Evolutionary conservation across 2,888 invertebrate species (phyloP), one percentile per base, ranked within the genome.

Genomic region (Epinotia brunnichana): DNA sequence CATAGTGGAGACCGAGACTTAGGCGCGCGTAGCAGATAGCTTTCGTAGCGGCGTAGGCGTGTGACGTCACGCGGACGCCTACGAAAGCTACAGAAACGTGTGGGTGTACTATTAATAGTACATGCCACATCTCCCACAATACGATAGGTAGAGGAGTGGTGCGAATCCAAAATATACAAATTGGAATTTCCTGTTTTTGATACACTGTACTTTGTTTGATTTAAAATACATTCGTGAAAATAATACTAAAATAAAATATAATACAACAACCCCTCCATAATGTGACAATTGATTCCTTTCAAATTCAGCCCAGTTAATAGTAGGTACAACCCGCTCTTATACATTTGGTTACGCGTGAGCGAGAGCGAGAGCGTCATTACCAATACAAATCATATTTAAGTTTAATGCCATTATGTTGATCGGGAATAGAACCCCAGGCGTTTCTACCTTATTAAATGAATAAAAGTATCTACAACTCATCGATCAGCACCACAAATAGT

Each of bases 41-140:
- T 76, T 76, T 76, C 82, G 85, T 85, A 86, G 86, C 73, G 63
- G 63, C 72, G 72, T 71, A 69, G 84, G 85, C 81, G 56, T 19
- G 74, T 86, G 85, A 87, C 86, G 86, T 86, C 84, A 85, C 79
- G 78, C 70, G 66, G 73, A 74, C 81, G 78, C 79, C 83, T 84
- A 84, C 82, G 80, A 75, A 29, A 69, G 78, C 83, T 83, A 84
- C 83, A 79, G 70, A 61, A 67, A 24, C 67, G 73, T 74, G 77
- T 77, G 73, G 76, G 76, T 72, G 53, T 64, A 70, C 71, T 73
- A 69, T 64, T 53, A 61, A 74, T 72, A 72, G 67, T 67, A 72
- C 39, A 54, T 5, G 54, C 15, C 53, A 69, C 61, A 69, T 53
- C 19, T 35, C 68, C 35, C 57, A 29, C 57, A 57, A 29, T n/a